Evolutionary conservation across 1,140 invertebrate species (phyloP), one percentile per base, ranked within the genome.

Genomic region (Adoxophyes honmai): DNA sequence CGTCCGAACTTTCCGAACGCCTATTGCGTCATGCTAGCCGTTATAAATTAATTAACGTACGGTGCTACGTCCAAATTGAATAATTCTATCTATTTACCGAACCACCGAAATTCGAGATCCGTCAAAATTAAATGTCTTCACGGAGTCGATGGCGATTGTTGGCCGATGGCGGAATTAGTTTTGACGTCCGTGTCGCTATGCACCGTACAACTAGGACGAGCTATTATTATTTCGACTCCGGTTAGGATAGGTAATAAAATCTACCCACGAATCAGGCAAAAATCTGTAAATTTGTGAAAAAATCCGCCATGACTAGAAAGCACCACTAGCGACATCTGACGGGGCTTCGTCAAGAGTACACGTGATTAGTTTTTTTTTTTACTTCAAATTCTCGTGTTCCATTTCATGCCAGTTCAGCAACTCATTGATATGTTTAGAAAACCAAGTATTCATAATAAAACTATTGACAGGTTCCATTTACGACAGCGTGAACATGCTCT

Each of bases 291-390:
- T 59, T 73, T 75, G 61, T 76, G 69, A 78, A 80, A 67, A 81
- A 81, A 84, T 86, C 79, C 83, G 83, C 86, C 81, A 88, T 88
- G 79, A 88, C 78, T 73, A 67, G 58, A 60, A 71, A 78, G 68
- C 73, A 68, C 66, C 65, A 66, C 60, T 70, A 70, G 76, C 78
- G 85, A 85, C 85, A 86, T 88, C 85, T 85, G 78, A 75, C 72
- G 82, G 61, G 57, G 34, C 37, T 64, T 15, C 53, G 15, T 48
- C 59, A 66, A 74, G 58, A 56, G 64, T 66, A 87, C 85, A 86
- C 82, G 85, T 88, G 85, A 88, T 82, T 74, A 66, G 57, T 63
- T 65, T 78, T 82, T 62, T 83, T 76, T 76, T 78, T 28, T 59
- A 70, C 68, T 84, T 80, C 60, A 72, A 86, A 84, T 75, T 73